Percentiles rank a stretch among this genome's conserved stretches.
These are phyloP conservation scores for Bombyx mori DNA, from an alignment of 1,140 invertebrate species.

Conservation along the genomic window DNA sequence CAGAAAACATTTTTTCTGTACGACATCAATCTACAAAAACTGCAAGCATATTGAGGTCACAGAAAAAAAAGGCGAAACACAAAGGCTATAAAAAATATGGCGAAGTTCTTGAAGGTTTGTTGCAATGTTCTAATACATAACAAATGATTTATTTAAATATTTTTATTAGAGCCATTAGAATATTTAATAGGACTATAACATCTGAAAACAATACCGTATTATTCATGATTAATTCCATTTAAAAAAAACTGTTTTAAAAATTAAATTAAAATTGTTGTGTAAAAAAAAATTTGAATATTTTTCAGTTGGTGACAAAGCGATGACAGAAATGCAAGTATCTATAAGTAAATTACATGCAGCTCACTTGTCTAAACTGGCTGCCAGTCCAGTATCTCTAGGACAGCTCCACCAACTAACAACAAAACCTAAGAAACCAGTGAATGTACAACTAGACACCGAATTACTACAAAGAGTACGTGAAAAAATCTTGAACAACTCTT, in stretches of 20 bases:
- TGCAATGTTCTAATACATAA: not conserved
- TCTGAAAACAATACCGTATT: too few relatives aligned
- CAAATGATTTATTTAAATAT: too few relatives aligned
- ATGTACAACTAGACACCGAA: constrained; percentile 55
- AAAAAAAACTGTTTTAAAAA: too few relatives aligned
- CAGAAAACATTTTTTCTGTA: constrained; percentile 39
- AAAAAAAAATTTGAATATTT: constrained; percentile 16
- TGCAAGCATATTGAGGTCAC: constrained; percentile 41
- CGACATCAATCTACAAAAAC: constrained; percentile 61
- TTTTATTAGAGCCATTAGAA: too few relatives aligned
- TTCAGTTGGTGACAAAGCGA: constrained; percentile 74
- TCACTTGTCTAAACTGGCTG: constrained; percentile 75
- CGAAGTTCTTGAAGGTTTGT: constrained; percentile 54
- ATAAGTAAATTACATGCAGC: constrained; percentile 75
- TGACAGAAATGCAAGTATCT: constrained; percentile 75
- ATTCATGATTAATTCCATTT: not conserved
- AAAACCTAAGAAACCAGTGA: constrained; percentile 43
- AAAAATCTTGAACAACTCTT: constrained; percentile 52
- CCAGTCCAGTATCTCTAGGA: constrained; percentile 71
- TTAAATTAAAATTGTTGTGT: too few relatives aligned
- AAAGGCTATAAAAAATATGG: constrained; percentile 62
- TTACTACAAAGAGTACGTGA: constrained; percentile 56
- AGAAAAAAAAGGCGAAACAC: constrained; percentile 51
- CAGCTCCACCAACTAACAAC: constrained; percentile 71
- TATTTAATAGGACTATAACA: too few relatives aligned